Evolutionary conservation across 2,888 invertebrate species (phyloP).

Genomic region (Dermolepida albohirtum): DNA sequence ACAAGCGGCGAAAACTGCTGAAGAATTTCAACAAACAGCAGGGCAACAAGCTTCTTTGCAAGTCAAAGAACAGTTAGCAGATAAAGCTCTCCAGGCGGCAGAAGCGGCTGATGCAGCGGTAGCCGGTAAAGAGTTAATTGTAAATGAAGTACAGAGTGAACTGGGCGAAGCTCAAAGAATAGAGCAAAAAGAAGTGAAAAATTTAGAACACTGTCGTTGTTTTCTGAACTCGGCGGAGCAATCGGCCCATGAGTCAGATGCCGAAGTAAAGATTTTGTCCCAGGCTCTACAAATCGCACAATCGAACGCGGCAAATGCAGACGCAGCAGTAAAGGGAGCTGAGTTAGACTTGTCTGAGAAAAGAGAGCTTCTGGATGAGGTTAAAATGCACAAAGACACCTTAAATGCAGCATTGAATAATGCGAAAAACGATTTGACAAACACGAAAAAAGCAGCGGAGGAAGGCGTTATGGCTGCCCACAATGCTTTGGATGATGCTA

Average conservation of each 20-base stretch:
- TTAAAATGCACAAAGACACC: conserved; percentile 73
- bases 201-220: conserved; percentile 72
- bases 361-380: conserved; percentile 75
- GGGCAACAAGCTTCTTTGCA: conserved; percentile 78
- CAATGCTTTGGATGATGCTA: conserved; percentile 74
- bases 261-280: conserved; percentile 64
- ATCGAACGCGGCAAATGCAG: conserved; percentile 71
- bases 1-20: conserved; percentile 78
- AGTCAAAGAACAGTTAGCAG: conserved; percentile 77
- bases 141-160: conserved; percentile 76
- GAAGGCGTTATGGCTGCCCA: conserved; percentile 76
- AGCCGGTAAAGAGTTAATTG: conserved; percentile 76
- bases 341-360: conserved; percentile 75
- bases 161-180: conserved; percentile 72
- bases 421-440: conserved; percentile 72
- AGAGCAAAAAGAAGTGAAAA: conserved; percentile 67
- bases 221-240: conserved; percentile 74
- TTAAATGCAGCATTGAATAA: conserved; percentile 72
- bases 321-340: conserved; percentile 72
- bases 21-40: conserved; percentile 78
- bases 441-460: conserved; percentile 76
- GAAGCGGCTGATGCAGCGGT: conserved; percentile 78
- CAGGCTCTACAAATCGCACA: conserved; percentile 69
- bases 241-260: conserved; percentile 72
- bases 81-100: conserved; percentile 77